These are phyloP conservation scores for Steinernema khuongi DNA, from an alignment of 1,140 invertebrate species.

Conservation along the genomic window DNA sequence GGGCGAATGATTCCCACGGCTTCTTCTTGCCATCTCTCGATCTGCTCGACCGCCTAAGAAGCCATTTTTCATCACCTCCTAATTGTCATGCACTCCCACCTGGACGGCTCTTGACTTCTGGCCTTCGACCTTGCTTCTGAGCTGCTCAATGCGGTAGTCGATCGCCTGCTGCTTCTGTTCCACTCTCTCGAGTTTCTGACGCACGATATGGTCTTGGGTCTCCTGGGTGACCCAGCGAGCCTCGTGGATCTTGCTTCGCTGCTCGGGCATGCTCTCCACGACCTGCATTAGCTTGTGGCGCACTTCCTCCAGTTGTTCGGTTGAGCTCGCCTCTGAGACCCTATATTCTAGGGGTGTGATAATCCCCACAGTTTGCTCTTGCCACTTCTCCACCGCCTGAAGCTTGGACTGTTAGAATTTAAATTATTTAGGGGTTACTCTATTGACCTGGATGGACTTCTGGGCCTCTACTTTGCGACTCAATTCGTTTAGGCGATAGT, in stretches of 20 bases:
- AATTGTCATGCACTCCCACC: too few species aligned
- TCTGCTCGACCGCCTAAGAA: conserved; percentile 31
- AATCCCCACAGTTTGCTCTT: conserved; percentile 25
- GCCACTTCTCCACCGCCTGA: conserved; percentile 19
- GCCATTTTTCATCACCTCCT: too few species aligned
- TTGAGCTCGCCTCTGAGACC: not conserved
- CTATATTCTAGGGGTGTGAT: conserved; percentile 24
- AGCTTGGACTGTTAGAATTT: too few species aligned
- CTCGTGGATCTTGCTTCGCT: conserved; percentile 1
- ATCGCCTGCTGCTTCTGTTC: not conserved
- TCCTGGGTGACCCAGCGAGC: not conserved
- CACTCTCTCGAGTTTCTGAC: not conserved
- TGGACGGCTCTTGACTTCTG: conserved; percentile 35
- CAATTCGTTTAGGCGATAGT: too few species aligned
- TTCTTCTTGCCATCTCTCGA: conserved; percentile 37
- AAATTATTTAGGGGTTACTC: too few species aligned
- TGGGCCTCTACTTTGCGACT: too few species aligned
- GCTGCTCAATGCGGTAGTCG: not conserved
- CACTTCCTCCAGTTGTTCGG: conserved; percentile 13
- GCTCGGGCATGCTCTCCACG: not conserved
- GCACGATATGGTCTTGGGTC: not conserved
- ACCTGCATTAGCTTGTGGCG: conserved; percentile 3
- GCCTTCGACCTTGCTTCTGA: too few species aligned
- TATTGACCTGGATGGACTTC: not conserved
- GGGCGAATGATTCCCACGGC: conserved; percentile 31